Percentiles rank a stretch among this genome's conserved stretches.
Evolutionary conservation across 1,140 invertebrate genomes (phyloP).

Genomic region (Teleopsis dalmanni): DNA sequence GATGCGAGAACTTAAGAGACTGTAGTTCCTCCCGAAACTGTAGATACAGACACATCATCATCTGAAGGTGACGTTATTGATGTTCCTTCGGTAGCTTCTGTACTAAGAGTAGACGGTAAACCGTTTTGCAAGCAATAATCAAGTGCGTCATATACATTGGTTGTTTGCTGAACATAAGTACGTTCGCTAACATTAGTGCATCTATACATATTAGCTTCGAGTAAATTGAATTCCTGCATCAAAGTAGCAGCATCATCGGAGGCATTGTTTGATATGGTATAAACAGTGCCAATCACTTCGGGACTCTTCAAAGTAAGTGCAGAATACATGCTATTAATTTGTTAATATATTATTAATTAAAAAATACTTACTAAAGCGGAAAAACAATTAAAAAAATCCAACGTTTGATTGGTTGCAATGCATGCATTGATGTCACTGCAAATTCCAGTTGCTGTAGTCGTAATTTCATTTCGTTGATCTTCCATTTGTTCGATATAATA

Average conservation of each 20-base stretch:
- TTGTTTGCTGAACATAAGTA: neutral
- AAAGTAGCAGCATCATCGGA: neutral
- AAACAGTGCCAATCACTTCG: neutral
- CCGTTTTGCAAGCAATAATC: constrained; percentile 2
- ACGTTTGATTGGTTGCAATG: neutral
- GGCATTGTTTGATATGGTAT: constrained; percentile 4
- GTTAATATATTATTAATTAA: no score
- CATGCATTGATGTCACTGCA: neutral
- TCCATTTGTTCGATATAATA: neutral
- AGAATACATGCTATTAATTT: no score
- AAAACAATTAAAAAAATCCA: neutral
- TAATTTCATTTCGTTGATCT: neutral
- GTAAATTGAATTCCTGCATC: neutral
- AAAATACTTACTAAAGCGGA: neutral
- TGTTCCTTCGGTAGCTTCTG: no score
- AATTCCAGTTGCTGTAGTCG: neutral
- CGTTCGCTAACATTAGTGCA: constrained; percentile 5
- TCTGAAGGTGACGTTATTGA: no score
- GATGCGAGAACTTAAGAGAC: no score
- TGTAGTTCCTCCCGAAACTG: no score
- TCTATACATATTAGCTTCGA: neutral
- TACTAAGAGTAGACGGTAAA: neutral
- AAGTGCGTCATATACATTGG: neutral
- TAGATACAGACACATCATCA: no score
- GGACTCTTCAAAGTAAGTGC: neutral